Evolutionary conservation across 2,888 invertebrate genomes (phyloP), one percentile per base, ranked within the genome.

Genomic region (Dolichopus griseipennis): DNA sequence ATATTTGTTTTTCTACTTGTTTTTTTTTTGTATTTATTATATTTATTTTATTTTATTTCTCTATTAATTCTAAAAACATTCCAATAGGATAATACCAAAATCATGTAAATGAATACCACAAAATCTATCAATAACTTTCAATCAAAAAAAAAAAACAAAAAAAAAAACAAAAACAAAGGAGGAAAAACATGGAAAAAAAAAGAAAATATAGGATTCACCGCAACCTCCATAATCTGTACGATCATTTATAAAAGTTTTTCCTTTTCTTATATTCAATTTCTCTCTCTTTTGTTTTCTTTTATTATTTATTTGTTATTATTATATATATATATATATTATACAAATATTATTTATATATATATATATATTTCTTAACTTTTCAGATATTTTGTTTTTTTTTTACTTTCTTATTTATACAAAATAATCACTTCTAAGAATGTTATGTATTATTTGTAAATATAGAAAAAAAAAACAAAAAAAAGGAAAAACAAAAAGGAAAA

Each of bases 41-140:
- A 27, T 27, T 7, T 12, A 37, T 37, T 37, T 37, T 37, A 10
- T 37, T 37, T 34, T 37, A 37, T 37, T 37, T 37, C 37, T 10
- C 27, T 27, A 27, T 27, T 27, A 10, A 37, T 37, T 37, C 37
- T 37, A 37, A 34, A 34, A 52, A 52, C 41, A 41, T 41, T 52
- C 52, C 52, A 52, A n/a, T 15, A 52, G 52, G 52, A 52, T 52
- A 52, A 52, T 52, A 15, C 52, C n/a, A 52, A 52, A 52, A 18
- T 52, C n/a, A 52, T 52, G 52, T 52, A 18, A 52, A 52, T 52
- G 52, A 52, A 52, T 52, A 52, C 52, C 52, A 52, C 52, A 52
- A 52, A n/a, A 27, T 27, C 27, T 27, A 27, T 27, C 27, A 27
- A 27, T 27, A 27, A 27, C 27, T 27, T 27, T 27, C 27, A 27